Percentiles rank a stretch among this genome's conserved stretches.
phyloP scores from a whole-genome alignment of 2,797 vertebrate species.

The Pseudomugil gertrudae region DNA sequence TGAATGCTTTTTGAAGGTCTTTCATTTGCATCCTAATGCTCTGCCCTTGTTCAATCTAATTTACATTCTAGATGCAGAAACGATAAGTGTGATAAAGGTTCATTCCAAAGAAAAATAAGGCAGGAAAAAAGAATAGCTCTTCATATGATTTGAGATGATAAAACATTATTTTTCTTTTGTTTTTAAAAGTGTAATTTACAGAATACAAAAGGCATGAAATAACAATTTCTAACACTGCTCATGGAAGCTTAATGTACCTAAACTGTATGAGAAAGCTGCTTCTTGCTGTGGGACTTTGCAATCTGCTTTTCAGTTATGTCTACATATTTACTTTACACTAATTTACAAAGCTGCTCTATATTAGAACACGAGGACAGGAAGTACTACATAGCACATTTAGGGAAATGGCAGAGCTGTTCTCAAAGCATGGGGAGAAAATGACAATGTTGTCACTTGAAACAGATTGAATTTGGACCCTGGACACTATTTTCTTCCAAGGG shows the following conservation, averaged over 20 bases:
- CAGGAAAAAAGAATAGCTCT: slow-evolving; percentile 39
- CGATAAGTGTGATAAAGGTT: slow-evolving; percentile 71
- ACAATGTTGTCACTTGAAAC: slow-evolving; percentile 71
- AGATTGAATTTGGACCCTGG: slow-evolving; percentile 73
- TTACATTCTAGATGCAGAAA: slow-evolving; percentile 73
- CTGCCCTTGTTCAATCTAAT: slow-evolving; percentile 78
- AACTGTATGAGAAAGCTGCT: slow-evolving; percentile 30
- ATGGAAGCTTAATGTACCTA: slow-evolving; percentile 37
- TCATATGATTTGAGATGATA: slow-evolving; percentile 65
- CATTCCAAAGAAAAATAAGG: slow-evolving; percentile 56
- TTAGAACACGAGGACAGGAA: slow-evolving; percentile 63
- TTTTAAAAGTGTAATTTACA: slow-evolving; percentile 67
- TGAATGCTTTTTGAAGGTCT: slow-evolving; percentile 73
- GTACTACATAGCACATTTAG: slow-evolving; percentile 45
- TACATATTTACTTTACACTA: slow-evolving; percentile 68
- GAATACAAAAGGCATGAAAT: slow-evolving; percentile 66
- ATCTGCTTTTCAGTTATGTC: slow-evolving; percentile 55
- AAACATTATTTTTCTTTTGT: slow-evolving; percentile 24
- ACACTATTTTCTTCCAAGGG: slow-evolving; percentile 55
- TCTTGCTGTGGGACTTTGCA: slow-evolving; percentile 64
- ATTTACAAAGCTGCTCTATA: slow-evolving; percentile 71
- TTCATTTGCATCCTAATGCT: slow-evolving; percentile 82
- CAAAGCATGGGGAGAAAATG: slow-evolving; percentile 35
- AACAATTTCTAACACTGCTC: slow-evolving; percentile 56
- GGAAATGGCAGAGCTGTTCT: slow-evolving; percentile 46